A percentile compares a stretch with the other conserved stretches of the same genome.
Conservation (phyloP, 2,888 invertebrate genomes). For the Steinernema carpocapsae region DNA sequence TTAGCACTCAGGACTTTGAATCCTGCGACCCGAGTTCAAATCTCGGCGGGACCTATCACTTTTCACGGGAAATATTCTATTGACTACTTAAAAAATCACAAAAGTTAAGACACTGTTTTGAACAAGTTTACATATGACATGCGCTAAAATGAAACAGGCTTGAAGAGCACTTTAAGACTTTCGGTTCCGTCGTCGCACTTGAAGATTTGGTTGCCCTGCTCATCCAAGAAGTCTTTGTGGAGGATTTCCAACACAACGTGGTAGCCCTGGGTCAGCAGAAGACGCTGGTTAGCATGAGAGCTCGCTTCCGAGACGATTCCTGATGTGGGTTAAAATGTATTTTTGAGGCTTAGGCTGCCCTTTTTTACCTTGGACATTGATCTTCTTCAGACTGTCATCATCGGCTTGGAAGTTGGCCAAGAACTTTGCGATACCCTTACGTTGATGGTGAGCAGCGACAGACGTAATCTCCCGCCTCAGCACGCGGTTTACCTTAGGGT, state of each 20-base stretch:
- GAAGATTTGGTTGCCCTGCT: not conserved
- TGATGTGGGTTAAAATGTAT: not conserved
- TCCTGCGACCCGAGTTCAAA: conserved; percentile 52
- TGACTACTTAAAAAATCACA: too few species aligned
- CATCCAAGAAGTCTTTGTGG: not conserved
- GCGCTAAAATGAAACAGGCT: too few species aligned
- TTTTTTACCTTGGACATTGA: not conserved
- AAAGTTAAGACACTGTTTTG: too few species aligned
- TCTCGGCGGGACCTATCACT: conserved; percentile 41
- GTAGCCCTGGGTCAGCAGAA: not conserved
- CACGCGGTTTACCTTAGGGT: not conserved
- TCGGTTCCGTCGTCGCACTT: conserved; percentile 21
- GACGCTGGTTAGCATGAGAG: not conserved
- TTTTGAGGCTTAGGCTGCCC: not conserved
- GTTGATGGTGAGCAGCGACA: not conserved
- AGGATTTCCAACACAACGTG: not conserved
- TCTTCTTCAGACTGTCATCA: not conserved
- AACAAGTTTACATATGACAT: too few species aligned
- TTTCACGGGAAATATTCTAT: too few species aligned
- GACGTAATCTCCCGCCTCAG: conserved; percentile 1
- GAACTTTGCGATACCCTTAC: conserved; percentile 8
- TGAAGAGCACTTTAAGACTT: conserved; percentile 23
- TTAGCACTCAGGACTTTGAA: conserved; percentile 53
- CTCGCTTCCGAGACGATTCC: conserved; percentile 6
- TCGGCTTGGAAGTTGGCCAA: conserved; percentile 7